Conservation (phyloP, 2,113 vertebrate genomes). For the Drymodes brunneopygia region DNA sequence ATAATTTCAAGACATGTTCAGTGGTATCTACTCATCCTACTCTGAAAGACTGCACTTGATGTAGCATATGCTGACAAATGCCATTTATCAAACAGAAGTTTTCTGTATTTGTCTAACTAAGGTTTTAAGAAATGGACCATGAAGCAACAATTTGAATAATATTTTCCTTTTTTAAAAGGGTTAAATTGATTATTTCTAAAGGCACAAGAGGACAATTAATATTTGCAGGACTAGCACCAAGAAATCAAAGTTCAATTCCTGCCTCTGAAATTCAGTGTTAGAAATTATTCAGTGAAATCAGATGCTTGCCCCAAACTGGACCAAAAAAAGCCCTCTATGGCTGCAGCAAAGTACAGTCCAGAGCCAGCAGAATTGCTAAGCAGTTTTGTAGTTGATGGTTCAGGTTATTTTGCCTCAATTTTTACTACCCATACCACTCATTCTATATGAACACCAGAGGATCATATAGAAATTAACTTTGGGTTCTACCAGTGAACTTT, state of each 20-base stretch:
- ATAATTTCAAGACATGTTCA: background rate
- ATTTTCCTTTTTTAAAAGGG: background rate
- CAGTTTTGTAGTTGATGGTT: background rate
- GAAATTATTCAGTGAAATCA: background rate
- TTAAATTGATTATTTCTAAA: background rate
- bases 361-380: background rate
- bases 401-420: background rate
- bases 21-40: background rate
- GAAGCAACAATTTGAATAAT: background rate
- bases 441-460: background rate
- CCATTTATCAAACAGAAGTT: background rate
- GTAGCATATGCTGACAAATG: background rate
- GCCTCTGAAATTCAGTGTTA: background rate
- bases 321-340: background rate
- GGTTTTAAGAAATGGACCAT: background rate
- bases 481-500: background rate
- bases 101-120: background rate
- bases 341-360: background rate
- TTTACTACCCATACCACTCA: background rate
- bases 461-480: background rate
- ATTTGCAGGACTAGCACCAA: background rate
- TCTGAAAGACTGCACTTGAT: background rate
- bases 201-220: background rate
- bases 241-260: background rate
- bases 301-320: background rate